Evolutionary conservation across 2,888 invertebrate genomes (phyloP), one percentile per base, ranked within the genome.

Genomic region (Cordilura impudica): DNA sequence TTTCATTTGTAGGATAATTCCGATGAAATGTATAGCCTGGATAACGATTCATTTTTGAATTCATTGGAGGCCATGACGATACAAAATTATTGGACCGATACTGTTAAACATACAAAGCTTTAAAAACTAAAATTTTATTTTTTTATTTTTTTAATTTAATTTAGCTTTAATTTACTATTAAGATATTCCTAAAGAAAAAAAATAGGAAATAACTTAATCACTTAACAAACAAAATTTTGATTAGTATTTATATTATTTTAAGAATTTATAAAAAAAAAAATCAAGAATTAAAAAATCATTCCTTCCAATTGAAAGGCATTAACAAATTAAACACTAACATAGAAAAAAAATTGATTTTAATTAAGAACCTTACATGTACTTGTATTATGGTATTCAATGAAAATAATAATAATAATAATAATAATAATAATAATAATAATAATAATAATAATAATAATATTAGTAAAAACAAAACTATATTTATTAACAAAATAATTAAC

Each of bases 61-160:
- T 97, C 97, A 78, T 90, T 97, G 84, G 97, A 97, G 91, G 96
- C 96, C 83, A 96, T 97, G 96, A 96, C 97, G 83, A 96, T 97
- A 88, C 96, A 96, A 90, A 97, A 97, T 91, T 96, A 96, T 88
- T 97, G 97, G 96, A 96, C 96, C 65, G 96, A 96, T 90, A 96
- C 94, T 83, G 96, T 96, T 82, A 96, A 96, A 90, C 96, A 96
- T 90, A 96, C 96, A 85, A 96, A 96, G 90, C 92, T 96, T 90
- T 96, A 93, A 83, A 69, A 81, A 35, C 10, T 31, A 8, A 31
- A 70, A 39, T 18, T 23, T 23, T 58, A 29, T 66, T 43, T 21
- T 35, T 56, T 45, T 29, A 60, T 14, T 67, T 61, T 23, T 61
- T 45, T 8, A 47, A 31, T 69, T 49, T 10, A 26, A 4, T 16